Evolutionary conservation across 1,140 invertebrate genomes (phyloP).

Genomic region (Leguminivora glycinivorella): DNA sequence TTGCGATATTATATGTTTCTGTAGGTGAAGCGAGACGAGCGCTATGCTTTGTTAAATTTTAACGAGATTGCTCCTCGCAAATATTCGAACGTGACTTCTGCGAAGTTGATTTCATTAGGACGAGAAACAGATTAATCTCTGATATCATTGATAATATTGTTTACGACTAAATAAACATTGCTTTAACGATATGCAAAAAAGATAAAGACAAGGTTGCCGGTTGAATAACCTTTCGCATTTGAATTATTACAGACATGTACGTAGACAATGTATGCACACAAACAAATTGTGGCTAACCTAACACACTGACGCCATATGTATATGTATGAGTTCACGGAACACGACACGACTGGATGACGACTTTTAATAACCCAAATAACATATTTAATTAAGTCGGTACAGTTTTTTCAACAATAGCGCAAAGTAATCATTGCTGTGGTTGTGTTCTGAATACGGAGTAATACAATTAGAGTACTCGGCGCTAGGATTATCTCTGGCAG

Average conservation of each 20-base stretch:
- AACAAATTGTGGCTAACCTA: conserved; percentile 31
- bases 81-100: neutral
- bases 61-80: conserved; percentile 38
- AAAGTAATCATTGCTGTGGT: conserved; percentile 18
- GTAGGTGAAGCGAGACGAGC: conserved; percentile 22
- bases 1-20: conserved; percentile 32
- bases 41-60: conserved; percentile 45
- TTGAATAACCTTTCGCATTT: conserved; percentile 43
- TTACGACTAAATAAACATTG: conserved; percentile 16
- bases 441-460: neutral
- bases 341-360: conserved; percentile 15
- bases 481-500: conserved; percentile 20
- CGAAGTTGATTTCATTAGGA: neutral
- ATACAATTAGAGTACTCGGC: conserved; percentile 6
- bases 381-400: conserved; percentile 18
- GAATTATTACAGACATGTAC: conserved; percentile 31
- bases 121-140: neutral
- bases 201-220: conserved; percentile 47
- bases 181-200: conserved; percentile 21
- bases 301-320: conserved; percentile 14
- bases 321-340: conserved; percentile 24
- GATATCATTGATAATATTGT: conserved; percentile 8
- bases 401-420: conserved; percentile 14
- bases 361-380: conserved; percentile 24
- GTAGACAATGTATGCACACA: conserved; percentile 31